Conservation (phyloP, 2,113 vertebrate genomes). For the Oryctolagus cuniculus region DNA sequence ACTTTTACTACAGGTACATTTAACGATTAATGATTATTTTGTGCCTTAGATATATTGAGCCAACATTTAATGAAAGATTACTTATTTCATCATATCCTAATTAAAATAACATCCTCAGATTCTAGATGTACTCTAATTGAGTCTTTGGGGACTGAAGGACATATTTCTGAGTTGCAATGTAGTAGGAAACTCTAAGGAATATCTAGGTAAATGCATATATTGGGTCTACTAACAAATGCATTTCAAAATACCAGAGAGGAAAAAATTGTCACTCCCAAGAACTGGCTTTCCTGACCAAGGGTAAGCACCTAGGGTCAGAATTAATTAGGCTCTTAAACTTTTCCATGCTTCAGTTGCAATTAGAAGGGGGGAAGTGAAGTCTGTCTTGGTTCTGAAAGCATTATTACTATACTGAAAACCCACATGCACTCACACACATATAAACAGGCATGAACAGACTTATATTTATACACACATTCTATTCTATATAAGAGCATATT, state of each 20-base stretch:
- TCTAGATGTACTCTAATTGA: background rate
- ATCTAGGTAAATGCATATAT: background rate
- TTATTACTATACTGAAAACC: background rate
- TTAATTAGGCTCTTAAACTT: background rate
- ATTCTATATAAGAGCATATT: background rate
- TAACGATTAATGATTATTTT: background rate
- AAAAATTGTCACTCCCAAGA: background rate
- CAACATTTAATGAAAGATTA: background rate
- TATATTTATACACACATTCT: background rate
- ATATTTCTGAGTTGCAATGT: background rate
- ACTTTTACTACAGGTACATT: background rate
- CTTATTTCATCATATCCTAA: background rate
- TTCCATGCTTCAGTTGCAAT: background rate
- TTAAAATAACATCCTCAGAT: background rate
- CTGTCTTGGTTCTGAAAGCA: background rate
- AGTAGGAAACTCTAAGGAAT: background rate
- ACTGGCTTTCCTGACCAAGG: background rate
- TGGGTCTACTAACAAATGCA: background rate
- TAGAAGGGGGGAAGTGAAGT: background rate
- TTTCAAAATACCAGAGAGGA: background rate
- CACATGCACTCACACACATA: background rate
- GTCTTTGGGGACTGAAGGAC: conserved; percentile 23
- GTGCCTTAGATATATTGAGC: background rate
- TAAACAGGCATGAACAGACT: too few relatives aligned
- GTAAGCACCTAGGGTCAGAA: background rate